Conservation (phyloP, 2,888 invertebrate species). For the Caenorhabditis plicata region DNA sequence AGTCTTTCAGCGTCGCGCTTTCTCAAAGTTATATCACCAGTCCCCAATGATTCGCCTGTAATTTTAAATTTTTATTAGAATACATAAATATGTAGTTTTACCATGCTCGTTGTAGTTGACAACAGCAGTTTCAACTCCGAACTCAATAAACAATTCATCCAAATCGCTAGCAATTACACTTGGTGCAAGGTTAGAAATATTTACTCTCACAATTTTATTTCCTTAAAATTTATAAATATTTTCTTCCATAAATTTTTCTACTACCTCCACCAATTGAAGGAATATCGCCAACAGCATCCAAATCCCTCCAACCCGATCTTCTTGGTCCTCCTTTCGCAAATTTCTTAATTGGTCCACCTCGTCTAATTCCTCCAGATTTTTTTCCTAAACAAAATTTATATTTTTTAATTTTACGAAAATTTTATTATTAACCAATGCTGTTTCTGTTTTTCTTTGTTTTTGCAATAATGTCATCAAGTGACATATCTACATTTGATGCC, state of each 20-base stretch:
- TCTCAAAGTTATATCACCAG: constrained; percentile 42
- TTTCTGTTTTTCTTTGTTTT: constrained; percentile 24
- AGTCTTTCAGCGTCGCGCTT: constrained; percentile 39
- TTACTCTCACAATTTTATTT: constrained; percentile 29
- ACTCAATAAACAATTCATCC: constrained; percentile 42
- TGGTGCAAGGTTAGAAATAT: constrained; percentile 41
- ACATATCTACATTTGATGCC: constrained; percentile 34
- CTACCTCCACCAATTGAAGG: background rate
- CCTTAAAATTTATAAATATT: constrained; percentile 9
- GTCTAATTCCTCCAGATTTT: constrained; percentile 16
- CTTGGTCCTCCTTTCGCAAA: background rate
- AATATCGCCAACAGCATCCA: constrained; percentile 5
- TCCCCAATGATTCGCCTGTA: constrained; percentile 42
- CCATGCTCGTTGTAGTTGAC: constrained; percentile 48
- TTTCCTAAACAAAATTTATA: constrained; percentile 5
- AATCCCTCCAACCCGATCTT: constrained; percentile 22
- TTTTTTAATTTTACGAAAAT: constrained; percentile 3
- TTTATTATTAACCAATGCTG: constrained; percentile 17
- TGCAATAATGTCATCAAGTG: constrained; percentile 42
- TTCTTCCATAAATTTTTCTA: background rate
- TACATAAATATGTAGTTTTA: background rate
- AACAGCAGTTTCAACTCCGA: constrained; percentile 31
- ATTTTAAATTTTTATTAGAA: constrained; percentile 1
- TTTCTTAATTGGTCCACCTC: constrained; percentile 1
- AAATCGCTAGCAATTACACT: constrained; percentile 41